Conservation (phyloP, 1,140 invertebrate species). For the Brachionus manjavacas region DNA sequence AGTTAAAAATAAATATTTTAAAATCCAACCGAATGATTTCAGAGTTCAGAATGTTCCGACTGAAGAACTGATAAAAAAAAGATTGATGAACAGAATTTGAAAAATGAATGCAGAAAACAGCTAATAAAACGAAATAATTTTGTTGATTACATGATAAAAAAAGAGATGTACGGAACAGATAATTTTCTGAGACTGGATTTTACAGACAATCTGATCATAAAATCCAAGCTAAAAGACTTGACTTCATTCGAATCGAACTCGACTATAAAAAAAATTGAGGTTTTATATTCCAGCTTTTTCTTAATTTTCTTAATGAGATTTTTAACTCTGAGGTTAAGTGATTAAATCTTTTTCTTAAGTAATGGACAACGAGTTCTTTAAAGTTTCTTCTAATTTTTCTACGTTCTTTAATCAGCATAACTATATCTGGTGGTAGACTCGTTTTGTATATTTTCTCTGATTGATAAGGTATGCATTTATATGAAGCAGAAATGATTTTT, state of each 20-base stretch:
- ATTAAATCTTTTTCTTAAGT: no score
- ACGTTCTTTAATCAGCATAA: no score
- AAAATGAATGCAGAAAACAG: not conserved
- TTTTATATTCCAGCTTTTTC: not conserved
- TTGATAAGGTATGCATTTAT: no score
- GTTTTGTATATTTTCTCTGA: no score
- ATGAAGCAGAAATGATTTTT: no score
- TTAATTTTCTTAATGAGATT: not conserved
- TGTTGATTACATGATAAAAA: not conserved
- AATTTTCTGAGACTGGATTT: not conserved
- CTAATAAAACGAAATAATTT: not conserved
- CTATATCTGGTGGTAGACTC: no score
- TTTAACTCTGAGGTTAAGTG: no score
- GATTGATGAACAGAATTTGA: not conserved
- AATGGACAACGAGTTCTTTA: no score
- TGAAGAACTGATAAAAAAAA: not conserved
- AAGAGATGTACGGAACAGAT: not conserved
- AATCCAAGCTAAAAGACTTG: not conserved
- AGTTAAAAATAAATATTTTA: conserved; percentile 28
- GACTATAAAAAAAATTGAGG: conserved; percentile 5
- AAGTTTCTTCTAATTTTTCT: no score
- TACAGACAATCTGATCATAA: not conserved
- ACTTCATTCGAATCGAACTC: not conserved
- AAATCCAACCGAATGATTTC: conserved; percentile 27
- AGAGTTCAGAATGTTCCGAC: not conserved